These are phyloP conservation scores for Mellivora capensis DNA, from an alignment of 2,113 vertebrate genomes.

Conservation along the genomic window DNA sequence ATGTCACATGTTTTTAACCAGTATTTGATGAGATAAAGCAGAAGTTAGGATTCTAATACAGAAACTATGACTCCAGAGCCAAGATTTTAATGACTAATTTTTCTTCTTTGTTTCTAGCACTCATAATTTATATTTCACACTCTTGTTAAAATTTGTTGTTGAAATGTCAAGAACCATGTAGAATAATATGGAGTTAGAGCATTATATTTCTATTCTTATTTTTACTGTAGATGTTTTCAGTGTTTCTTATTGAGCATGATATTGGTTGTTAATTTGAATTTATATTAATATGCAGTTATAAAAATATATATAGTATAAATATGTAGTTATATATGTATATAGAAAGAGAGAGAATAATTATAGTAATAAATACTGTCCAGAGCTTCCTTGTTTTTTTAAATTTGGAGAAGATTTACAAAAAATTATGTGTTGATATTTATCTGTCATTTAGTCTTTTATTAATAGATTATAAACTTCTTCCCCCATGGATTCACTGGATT, in stretches of 20 bases:
- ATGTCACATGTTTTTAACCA: neutral
- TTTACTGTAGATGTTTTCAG: neutral
- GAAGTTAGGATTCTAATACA: neutral
- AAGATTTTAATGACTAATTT: neutral
- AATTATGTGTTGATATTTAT: neutral
- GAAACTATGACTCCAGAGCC: neutral
- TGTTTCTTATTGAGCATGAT: neutral
- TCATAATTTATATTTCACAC: neutral
- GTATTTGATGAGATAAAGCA: neutral
- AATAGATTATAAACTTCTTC: neutral
- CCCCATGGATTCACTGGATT: neutral
- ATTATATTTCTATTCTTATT: neutral
- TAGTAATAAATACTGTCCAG: neutral
- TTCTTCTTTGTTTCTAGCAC: neutral
- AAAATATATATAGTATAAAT: neutral
- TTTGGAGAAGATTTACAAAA: neutral
- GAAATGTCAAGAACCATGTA: neutral
- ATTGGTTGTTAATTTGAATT: neutral
- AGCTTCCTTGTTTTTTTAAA: neutral
- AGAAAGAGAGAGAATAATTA: neutral
- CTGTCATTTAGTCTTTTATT: neutral
- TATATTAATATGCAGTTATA: neutral
- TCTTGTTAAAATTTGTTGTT: neutral
- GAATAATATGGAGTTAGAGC: neutral
- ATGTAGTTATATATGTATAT: neutral